Conservation (phyloP, 35 echinoderm and acorn worm species). For the Amphiura filiformis region DNA sequence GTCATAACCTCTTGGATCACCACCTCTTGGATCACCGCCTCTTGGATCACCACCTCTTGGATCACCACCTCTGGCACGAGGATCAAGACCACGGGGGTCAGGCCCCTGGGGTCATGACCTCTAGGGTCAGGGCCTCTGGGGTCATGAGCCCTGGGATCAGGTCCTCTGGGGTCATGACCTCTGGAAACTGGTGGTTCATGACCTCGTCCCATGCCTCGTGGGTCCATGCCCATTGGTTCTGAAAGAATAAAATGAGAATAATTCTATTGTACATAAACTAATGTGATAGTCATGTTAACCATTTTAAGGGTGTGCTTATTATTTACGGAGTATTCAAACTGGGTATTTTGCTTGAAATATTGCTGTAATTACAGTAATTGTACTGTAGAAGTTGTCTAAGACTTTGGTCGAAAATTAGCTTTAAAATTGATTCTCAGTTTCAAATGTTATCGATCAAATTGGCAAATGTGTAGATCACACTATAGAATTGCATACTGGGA, state of each 20-base stretch:
- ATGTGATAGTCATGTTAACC: too few relatives aligned
- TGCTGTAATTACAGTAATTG: too few relatives aligned
- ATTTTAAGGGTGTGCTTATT: too few relatives aligned
- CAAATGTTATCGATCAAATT: too few relatives aligned
- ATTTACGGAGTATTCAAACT: too few relatives aligned
- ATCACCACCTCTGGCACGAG: constrained; percentile 10
- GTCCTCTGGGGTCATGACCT: constrained; percentile 4
- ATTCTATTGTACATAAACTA: too few relatives aligned
- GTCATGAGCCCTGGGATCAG: constrained; percentile 49
- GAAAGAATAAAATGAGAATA: background rate
- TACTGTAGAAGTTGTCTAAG: too few relatives aligned
- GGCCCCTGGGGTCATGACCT: constrained; percentile 13
- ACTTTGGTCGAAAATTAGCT: too few relatives aligned
- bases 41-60: constrained; percentile 7
- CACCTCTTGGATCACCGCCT: constrained; percentile 9
- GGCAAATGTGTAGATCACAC: too few relatives aligned
- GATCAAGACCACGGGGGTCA: constrained; percentile 4
- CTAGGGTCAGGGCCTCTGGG: constrained; percentile 39
- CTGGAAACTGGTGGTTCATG: constrained; percentile 14
- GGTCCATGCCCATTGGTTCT: constrained; percentile 39
- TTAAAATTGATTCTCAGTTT: too few relatives aligned
- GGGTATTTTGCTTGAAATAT: too few relatives aligned
- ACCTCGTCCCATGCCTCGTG: background rate
- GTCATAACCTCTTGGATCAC: constrained; percentile 21
- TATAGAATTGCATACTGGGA: too few relatives aligned